Evolutionary conservation across 2,797 vertebrate genomes (phyloP).

Genomic region (Nyctalus aviator): DNA sequence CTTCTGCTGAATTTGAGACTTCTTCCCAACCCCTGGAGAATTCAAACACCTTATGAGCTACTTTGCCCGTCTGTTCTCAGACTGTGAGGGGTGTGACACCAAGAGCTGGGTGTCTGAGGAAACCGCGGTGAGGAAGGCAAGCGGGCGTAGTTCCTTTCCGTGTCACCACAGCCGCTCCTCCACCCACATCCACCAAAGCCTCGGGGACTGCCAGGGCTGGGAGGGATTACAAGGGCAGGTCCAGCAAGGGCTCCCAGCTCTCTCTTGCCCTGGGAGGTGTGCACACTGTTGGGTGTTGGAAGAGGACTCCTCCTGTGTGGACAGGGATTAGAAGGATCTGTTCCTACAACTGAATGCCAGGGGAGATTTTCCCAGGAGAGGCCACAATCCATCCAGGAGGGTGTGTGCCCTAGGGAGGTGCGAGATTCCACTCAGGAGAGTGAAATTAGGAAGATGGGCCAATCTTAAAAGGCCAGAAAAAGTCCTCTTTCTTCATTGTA

Average conservation of each 20-base stretch:
- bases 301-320: not conserved
- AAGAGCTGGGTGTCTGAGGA: not conserved
- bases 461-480: not conserved
- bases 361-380: conserved; percentile 34
- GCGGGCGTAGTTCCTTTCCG: not conserved
- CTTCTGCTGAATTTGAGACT: not conserved
- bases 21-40: not conserved
- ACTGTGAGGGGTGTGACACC: not conserved
- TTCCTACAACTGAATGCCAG: not conserved
- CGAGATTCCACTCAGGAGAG: not conserved
- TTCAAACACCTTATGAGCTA: not conserved
- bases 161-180: not conserved
- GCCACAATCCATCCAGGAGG: not conserved
- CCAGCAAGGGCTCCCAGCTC: not conserved
- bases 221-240: conserved; percentile 7
- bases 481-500: not conserved
- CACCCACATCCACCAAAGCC: not conserved
- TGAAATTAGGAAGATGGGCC: not conserved
- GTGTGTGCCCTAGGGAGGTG: not conserved
- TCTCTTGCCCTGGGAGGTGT: not conserved
- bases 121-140: not conserved
- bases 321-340: conserved; percentile 42
- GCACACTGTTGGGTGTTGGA: not conserved
- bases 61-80: not conserved
- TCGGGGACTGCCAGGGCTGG: not conserved